Percentiles rank a stretch among this genome's conserved stretches.
Conservation (phyloP, 1,140 invertebrate species). For the Drosophila fuyamai region DNA sequence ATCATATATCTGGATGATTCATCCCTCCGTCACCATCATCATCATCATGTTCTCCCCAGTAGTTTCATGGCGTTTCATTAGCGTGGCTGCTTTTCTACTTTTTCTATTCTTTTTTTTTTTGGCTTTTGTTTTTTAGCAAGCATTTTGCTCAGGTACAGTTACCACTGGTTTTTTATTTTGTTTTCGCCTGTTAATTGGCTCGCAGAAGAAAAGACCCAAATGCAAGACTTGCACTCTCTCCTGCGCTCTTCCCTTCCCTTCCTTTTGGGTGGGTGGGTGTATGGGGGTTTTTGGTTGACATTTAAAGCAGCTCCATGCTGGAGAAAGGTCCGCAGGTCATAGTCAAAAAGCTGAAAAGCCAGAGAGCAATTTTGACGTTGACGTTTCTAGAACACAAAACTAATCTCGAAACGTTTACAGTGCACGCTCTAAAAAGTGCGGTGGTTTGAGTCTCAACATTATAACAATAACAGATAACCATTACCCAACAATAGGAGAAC, state of each 20-base stretch:
- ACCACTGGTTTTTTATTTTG: constrained; percentile 10
- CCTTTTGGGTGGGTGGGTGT: constrained; percentile 4
- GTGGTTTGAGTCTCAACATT: background rate
- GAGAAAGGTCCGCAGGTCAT: constrained; percentile 69
- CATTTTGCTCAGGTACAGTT: constrained; percentile 38
- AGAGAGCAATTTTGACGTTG: constrained; percentile 35
- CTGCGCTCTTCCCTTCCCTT: background rate
- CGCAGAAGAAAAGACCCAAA: constrained; percentile 26
- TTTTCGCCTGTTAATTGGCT: constrained; percentile 42
- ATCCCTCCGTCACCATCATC: constrained; percentile 26
- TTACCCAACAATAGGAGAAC: too few species aligned
- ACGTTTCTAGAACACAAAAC: constrained; percentile 70
- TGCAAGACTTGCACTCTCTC: constrained; percentile 33
- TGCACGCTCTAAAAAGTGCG: background rate
- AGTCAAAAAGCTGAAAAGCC: constrained; percentile 22
- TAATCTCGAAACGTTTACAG: constrained; percentile 25
- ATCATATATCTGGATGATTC: constrained; percentile 50
- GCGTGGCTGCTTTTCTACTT: constrained; percentile 40
- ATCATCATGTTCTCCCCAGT: constrained; percentile 15
- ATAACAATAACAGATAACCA: too few species aligned
- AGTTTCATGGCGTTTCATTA: constrained; percentile 52
- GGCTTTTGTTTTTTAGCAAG: constrained; percentile 12
- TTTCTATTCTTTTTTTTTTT: constrained; percentile 22
- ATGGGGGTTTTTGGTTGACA: constrained; percentile 26
- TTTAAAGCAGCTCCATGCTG: constrained; percentile 38